phyloP scores from a whole-genome alignment of 2,888 invertebrate species.

The Luffia ferchaultella region DNA sequence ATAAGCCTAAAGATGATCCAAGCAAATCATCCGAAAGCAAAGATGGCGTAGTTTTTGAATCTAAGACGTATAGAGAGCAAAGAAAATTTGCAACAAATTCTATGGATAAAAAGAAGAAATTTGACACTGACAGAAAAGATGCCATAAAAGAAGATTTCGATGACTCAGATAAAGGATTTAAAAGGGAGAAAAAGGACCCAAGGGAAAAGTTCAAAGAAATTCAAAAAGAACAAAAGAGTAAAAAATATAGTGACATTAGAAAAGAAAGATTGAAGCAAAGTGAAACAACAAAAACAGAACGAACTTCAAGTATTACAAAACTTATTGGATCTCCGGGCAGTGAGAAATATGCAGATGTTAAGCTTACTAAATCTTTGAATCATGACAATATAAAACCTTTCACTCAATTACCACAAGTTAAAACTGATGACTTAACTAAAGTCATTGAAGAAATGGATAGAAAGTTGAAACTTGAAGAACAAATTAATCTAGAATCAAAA shows the following conservation, averaged over 20 bases:
- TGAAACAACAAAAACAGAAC: constrained; percentile 42
- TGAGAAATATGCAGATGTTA: constrained; percentile 28
- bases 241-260: constrained; percentile 57
- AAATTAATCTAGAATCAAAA: constrained; percentile 20
- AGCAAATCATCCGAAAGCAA: constrained; percentile 27
- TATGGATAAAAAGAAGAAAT: constrained; percentile 53
- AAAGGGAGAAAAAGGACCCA: constrained; percentile 40
- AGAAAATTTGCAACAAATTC: constrained; percentile 35
- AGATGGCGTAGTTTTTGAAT: constrained; percentile 42
- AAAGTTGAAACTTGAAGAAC: constrained; percentile 42
- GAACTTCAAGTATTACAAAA: constrained; percentile 42
- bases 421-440: constrained; percentile 54
- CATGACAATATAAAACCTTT: constrained; percentile 58
- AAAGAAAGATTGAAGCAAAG: constrained; percentile 47
- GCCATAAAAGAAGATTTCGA: constrained; percentile 38
- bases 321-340: constrained; percentile 24
- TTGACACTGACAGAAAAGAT: constrained; percentile 34
- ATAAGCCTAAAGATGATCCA: constrained; percentile 40
- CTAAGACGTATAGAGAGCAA: constrained; percentile 47
- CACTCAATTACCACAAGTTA: constrained; percentile 57
- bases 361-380: constrained; percentile 36
- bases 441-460: constrained; percentile 53
- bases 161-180: constrained; percentile 40
- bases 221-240: constrained; percentile 50
- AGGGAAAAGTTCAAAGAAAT: constrained; percentile 51